A percentile compares a stretch with the other conserved stretches of the same genome.
These are phyloP conservation scores for Ochropleura leucogaster DNA, from an alignment of 2,888 invertebrate genomes.

Conservation along the genomic window DNA sequence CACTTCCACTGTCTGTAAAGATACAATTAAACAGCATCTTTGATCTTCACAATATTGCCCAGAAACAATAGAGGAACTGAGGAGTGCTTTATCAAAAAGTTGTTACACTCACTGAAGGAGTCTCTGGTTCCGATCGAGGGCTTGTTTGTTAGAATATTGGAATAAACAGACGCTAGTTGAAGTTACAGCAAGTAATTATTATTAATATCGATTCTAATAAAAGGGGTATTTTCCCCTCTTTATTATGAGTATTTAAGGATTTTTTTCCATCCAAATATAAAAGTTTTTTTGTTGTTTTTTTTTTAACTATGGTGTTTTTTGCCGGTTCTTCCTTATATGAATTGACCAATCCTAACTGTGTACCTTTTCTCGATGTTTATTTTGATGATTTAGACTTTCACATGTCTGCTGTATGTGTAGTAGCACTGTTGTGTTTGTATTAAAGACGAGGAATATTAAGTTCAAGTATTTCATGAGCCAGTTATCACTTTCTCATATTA, in stretches of 20 bases:
- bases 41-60: constrained; percentile 19
- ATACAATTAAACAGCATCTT: constrained; percentile 22
- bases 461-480: too few relatives aligned
- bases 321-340: too few relatives aligned
- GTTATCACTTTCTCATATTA: too few relatives aligned
- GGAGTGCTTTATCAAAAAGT: constrained; percentile 38
- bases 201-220: constrained; percentile 1
- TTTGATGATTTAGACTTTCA: too few relatives aligned
- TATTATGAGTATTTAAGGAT: neutral
- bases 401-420: too few relatives aligned
- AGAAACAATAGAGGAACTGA: constrained; percentile 20
- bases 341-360: too few relatives aligned
- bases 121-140: constrained; percentile 10
- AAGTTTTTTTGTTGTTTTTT: neutral
- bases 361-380: too few relatives aligned
- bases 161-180: constrained; percentile 27
- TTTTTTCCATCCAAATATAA: neutral
- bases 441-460: too few relatives aligned
- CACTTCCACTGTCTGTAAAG: neutral
- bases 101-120: constrained; percentile 23
- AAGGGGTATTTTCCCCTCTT: too few relatives aligned
- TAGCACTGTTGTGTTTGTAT: too few relatives aligned
- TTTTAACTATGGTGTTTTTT: neutral
- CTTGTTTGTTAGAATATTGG: constrained; percentile 21
- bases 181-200: constrained; percentile 11